Percentiles rank a stretch among this genome's conserved stretches.
Evolutionary conservation across 2,888 invertebrate genomes (phyloP).

Genomic region (Caenorhabditis sp.): DNA sequence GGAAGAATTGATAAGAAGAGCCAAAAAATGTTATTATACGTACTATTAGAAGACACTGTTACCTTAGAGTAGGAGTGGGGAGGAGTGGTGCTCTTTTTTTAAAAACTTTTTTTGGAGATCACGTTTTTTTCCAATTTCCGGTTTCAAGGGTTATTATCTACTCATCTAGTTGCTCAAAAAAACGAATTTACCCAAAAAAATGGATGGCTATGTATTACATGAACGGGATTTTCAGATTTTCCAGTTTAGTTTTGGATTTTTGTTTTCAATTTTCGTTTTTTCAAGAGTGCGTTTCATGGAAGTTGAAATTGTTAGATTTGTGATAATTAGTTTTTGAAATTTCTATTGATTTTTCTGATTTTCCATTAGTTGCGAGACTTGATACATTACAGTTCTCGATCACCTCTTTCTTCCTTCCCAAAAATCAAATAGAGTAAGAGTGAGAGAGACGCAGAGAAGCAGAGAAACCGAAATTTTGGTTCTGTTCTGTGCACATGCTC

Average conservation of each 20-base stretch:
- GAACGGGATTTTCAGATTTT: too few relatives aligned
- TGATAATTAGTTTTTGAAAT: too few relatives aligned
- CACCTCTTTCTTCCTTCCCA: conserved; percentile 26
- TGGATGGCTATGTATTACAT: too few relatives aligned
- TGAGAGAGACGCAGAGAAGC: neutral
- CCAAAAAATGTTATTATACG: too few relatives aligned
- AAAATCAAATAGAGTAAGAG: conserved; percentile 10
- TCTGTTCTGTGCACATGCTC: conserved; percentile 52
- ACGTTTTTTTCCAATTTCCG: too few relatives aligned
- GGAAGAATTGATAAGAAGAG: conserved; percentile 34
- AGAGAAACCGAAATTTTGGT: conserved; percentile 26
- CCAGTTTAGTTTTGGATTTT: too few relatives aligned
- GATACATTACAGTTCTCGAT: conserved; percentile 57
- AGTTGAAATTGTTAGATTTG: too few relatives aligned
- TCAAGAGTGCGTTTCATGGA: too few relatives aligned
- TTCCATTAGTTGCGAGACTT: conserved; percentile 10
- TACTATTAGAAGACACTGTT: neutral
- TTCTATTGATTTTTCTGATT: neutral
- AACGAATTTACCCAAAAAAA: too few relatives aligned
- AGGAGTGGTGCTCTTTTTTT: neutral
- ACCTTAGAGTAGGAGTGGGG: neutral
- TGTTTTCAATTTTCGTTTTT: too few relatives aligned
- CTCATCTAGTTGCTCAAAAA: too few relatives aligned
- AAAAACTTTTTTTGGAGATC: neutral
- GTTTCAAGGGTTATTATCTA: too few relatives aligned